Base-by-base conservation (phyloP, 2,113 vertebrate genomes). In the Zosterops japonicus region DNA sequence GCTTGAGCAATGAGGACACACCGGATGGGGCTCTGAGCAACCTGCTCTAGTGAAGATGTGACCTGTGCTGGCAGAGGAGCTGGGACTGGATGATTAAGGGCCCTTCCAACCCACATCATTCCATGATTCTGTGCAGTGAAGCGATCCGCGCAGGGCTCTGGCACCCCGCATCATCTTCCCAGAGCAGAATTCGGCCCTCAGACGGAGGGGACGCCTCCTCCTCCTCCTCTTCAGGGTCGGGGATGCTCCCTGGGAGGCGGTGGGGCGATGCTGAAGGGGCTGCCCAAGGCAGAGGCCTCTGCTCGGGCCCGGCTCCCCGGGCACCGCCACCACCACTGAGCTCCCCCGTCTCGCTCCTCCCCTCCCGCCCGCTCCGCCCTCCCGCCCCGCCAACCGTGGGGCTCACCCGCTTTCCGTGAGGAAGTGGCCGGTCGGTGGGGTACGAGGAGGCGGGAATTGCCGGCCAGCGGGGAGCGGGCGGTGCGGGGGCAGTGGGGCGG, bases 281-380 rank as follows among this genome's bases (percentile, higher is more conserved):
- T 21, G 5, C 36, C 31, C 18, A 2, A 7, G 9, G 2, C 11
- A 5, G 12, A 19, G 19, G 14, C 35, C 1, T 14, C 75, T 2
- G 11, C 5, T 29, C n/a, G 16, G 6, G 25, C 59, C 6, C 57
- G 4, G 52, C 24, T 22, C 14, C 2, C 4, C 60, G 0, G 29
- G 2, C n/a, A 6, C 7, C 14, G 15, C 21, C 11, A 14, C 36
- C 47, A 3, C 81, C 20, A 12, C 42, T 12, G 39, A 39, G 7
- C 50, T 39, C 6, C 28, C 3, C 0, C 12, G 1, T 8, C 39
- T 52, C 47, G 27, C 44, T 55, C 84, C 53, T 33, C 60, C 80
- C 67, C 12, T 14, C 4, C 31, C 33, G 39, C 8, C 52, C 5
- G 69, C 53, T 41, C 83, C 83, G 35, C 93, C 90, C 52, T 69